Base-by-base conservation (phyloP, 2,888 invertebrate genomes). In the Kryphioiulus occultus region DNA sequence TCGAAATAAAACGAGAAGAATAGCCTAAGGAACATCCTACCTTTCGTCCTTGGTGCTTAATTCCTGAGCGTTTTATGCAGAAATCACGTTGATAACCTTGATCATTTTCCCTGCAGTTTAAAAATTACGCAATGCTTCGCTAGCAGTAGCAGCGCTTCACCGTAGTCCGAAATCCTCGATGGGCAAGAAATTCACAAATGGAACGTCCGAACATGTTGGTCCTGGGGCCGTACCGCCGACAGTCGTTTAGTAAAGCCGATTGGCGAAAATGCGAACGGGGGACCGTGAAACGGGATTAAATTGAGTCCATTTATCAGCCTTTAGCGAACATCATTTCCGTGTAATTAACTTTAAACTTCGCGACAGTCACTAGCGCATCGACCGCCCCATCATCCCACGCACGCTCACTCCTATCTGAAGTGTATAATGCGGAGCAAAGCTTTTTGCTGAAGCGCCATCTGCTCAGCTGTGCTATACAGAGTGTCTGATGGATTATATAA, bases 301-400 rank as follows among this genome's bases (percentile, higher is more conserved):
- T 78, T 78, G 78, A 78, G 78, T 15, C 30, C 30, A 30, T 78
- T 78, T 30, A 30, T 78, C 78, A 78, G 78, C 78, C 0, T 78
- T 78, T 30, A 30, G 26, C 78, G 78, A 30, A 12, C 78, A 78
- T 78, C 78, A 78, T 78, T 78, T 78, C 78, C 78, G 78, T 15
- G 78, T 78, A 78, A 78, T 78, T 78, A 78, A 78, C 78, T 78
- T 78, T 78, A 78, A 78, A 78, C 78, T 78, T 78, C 78, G 78
- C 78, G 78, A 78, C 78, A 78, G 30, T 4, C 78, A 30, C 30
- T 30, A 9, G 78, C 30, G 26, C 22, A 15, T 26, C 26, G 30
- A 12, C 26, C 78, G 30, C 17, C 78, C 68, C 78, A 78, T 9
- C 78, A 26, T 10, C 78, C 78, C 78, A 78, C 78, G 30, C 78